Evolutionary conservation across 2,797 vertebrate genomes (phyloP).

Genomic region (Danio kyathit): DNA sequence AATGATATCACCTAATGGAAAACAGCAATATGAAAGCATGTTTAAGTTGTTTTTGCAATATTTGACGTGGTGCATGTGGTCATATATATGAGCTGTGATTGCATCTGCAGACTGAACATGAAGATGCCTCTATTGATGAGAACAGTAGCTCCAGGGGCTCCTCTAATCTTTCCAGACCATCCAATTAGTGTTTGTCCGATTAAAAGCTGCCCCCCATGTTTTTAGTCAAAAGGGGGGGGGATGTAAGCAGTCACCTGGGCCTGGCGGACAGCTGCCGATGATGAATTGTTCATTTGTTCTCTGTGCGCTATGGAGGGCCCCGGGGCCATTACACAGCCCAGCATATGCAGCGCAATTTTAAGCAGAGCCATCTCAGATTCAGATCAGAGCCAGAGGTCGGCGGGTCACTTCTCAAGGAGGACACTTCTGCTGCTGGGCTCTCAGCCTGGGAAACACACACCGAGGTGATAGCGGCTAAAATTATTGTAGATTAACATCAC

Average conservation of each 20-base stretch:
- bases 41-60: constrained; percentile 3
- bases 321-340: constrained; percentile 78
- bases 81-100: constrained; percentile 24
- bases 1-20: not conserved
- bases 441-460: constrained; percentile 64
- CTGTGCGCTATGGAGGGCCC: constrained; percentile 70
- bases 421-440: constrained; percentile 60
- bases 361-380: constrained; percentile 62
- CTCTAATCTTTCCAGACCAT: constrained; percentile 75
- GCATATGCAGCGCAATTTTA: constrained; percentile 74
- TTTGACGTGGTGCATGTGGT: constrained; percentile 14
- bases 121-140: constrained; percentile 70
- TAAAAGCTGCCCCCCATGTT: constrained; percentile 69
- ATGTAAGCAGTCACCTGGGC: constrained; percentile 79
- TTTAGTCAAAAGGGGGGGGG: constrained; percentile 21
- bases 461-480: constrained; percentile 50
- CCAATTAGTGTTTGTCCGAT: constrained; percentile 77
- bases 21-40: not conserved
- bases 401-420: constrained; percentile 67
- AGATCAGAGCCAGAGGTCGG: constrained; percentile 69
- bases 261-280: constrained; percentile 82
- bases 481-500: constrained; percentile 60
- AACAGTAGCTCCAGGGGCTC: constrained; percentile 75
- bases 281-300: constrained; percentile 84
- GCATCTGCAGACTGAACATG: constrained; percentile 57